Evolutionary conservation across 2,113 vertebrate species (phyloP).

Genomic region (Micromys minutus): DNA sequence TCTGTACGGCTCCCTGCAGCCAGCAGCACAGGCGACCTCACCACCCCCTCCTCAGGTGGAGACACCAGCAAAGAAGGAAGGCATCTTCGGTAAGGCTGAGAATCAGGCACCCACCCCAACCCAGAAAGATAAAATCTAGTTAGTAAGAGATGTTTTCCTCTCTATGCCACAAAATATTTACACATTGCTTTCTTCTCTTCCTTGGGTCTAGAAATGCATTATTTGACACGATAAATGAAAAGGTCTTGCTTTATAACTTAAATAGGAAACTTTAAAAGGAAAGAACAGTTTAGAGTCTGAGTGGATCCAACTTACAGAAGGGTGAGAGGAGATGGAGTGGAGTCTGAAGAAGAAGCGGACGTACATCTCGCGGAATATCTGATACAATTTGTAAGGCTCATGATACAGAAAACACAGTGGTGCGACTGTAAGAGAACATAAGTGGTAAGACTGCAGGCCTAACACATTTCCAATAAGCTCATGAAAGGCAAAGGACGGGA

Average conservation of each 20-base stretch:
- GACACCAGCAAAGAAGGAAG: background rate
- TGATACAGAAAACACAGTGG: conserved; percentile 98
- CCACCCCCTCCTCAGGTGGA: background rate
- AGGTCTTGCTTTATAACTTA: conserved; percentile 12
- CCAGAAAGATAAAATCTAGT: conserved; percentile 22
- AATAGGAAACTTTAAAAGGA: background rate
- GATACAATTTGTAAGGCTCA: conserved; percentile 96
- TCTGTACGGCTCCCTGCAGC: background rate
- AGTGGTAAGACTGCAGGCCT: conserved; percentile 70
- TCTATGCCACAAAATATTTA: background rate
- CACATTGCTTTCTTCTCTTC: conserved; percentile 21
- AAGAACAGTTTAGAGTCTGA: conserved; percentile 53
- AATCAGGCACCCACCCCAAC: background rate
- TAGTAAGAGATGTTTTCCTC: background rate
- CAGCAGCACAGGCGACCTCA: background rate
- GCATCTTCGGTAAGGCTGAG: background rate
- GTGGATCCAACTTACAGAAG: conserved; percentile 89
- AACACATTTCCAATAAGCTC: conserved; percentile 54
- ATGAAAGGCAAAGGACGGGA: conserved; percentile 48
- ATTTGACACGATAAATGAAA: conserved; percentile 44
- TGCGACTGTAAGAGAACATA: conserved; percentile 91
- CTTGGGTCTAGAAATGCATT: background rate
- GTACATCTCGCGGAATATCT: conserved; percentile 98
- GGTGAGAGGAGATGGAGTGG: conserved; percentile 97
- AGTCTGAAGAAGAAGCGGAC: conserved; percentile 98